A percentile compares a stretch with the other conserved stretches of the same genome.
Evolutionary conservation across 2,113 vertebrate species (phyloP).

Genomic region (Chaetodon trifascialis): DNA sequence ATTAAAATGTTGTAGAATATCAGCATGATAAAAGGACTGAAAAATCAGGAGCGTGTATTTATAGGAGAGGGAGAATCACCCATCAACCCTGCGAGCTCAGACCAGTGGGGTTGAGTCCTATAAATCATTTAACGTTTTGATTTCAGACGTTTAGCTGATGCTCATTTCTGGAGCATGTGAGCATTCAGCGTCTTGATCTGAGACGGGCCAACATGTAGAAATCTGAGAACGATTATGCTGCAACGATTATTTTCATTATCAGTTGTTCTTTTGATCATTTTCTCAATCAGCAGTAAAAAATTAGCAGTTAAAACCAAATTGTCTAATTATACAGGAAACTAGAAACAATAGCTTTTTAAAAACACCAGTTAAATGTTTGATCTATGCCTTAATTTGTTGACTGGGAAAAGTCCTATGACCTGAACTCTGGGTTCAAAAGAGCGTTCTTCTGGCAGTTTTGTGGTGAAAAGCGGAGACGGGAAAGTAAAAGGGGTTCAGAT

Average conservation of each 20-base stretch:
- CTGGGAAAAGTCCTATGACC: background rate
- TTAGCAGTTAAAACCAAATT: background rate
- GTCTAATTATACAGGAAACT: background rate
- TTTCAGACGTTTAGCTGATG: slow-evolving; percentile 11
- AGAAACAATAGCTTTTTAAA: background rate
- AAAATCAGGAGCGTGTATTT: slow-evolving; percentile 20
- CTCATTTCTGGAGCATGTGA: background rate
- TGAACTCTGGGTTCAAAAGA: background rate
- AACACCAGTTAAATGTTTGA: background rate
- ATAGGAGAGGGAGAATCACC: slow-evolving; percentile 13
- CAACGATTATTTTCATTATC: background rate
- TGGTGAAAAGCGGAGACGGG: background rate
- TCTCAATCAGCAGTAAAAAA: background rate
- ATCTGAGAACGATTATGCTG: background rate
- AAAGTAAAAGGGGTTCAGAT: slow-evolving; percentile 1
- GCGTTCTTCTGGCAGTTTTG: background rate
- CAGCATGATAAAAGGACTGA: slow-evolving; percentile 35
- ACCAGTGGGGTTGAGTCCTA: slow-evolving; percentile 8
- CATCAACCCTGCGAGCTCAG: slow-evolving; percentile 6
- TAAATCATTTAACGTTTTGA: slow-evolving; percentile 11
- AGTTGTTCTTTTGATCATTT: background rate
- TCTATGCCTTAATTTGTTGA: background rate
- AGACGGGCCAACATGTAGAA: background rate
- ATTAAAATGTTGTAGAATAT: slow-evolving; percentile 68
- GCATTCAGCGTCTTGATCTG: slow-evolving; percentile 4